phyloP scores from a whole-genome alignment of 2,888 invertebrate species.

The Drosophila atroscutellata region DNA sequence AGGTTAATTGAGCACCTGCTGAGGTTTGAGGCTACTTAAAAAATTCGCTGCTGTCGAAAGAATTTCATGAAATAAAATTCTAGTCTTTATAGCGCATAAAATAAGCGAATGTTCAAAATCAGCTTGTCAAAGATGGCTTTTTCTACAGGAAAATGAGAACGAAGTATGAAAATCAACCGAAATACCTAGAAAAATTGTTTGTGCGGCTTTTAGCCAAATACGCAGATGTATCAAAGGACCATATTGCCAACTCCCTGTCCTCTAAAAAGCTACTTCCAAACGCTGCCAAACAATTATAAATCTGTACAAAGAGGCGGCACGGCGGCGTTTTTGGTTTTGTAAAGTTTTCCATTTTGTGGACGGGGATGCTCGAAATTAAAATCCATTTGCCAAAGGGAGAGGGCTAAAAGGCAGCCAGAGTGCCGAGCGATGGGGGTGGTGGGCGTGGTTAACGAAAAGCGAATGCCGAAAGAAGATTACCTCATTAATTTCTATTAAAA shows the following conservation, averaged over 20 bases:
- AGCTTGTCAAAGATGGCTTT: neutral
- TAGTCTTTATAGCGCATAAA: neutral
- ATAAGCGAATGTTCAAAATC: neutral
- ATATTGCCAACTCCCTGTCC: neutral
- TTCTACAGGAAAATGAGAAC: neutral
- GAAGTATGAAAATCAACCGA: conserved; percentile 2
- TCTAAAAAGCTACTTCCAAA: neutral
- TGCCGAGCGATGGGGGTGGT: neutral
- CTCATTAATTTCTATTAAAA: conserved; percentile 76
- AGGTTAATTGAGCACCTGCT: neutral
- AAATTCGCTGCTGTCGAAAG: neutral
- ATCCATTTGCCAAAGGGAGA: conserved; percentile 55
- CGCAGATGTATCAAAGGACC: conserved; percentile 15
- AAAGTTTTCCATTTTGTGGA: conserved; percentile 47
- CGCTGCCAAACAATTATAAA: conserved; percentile 53
- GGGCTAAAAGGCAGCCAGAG: neutral
- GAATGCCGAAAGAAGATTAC: conserved; percentile 65
- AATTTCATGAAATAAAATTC: neutral
- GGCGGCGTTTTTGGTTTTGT: conserved; percentile 30
- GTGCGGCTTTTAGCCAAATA: conserved; percentile 17
- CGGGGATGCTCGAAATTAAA: conserved; percentile 49
- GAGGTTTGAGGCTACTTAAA: conserved; percentile 2
- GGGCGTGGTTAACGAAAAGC: conserved; percentile 3
- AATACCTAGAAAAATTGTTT: conserved; percentile 2
- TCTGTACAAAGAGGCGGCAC: conserved; percentile 45